A percentile compares a stretch with the other conserved stretches of the same genome.
phyloP scores from a whole-genome alignment of 1,140 invertebrate genomes.

The Drosophila santomea region DNA sequence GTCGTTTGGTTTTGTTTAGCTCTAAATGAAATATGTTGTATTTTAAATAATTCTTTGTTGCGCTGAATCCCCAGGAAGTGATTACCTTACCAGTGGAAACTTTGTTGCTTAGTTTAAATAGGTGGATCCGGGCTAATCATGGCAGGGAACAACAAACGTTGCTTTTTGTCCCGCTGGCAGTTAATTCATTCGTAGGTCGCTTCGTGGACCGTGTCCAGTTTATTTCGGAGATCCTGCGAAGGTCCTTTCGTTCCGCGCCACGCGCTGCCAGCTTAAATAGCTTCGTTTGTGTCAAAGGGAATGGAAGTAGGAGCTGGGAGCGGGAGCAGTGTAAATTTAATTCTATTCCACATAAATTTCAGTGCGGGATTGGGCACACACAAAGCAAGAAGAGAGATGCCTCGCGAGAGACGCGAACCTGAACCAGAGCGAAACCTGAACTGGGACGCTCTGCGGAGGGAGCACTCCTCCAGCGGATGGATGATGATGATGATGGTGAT shows the following conservation, averaged over 20 bases:
- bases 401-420: slow-evolving; percentile 1
- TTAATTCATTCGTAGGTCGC: neutral
- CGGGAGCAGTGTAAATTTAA: slow-evolving; percentile 63
- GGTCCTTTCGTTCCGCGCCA: slow-evolving; percentile 21
- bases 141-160: neutral
- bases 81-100: neutral
- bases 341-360: slow-evolving; percentile 71
- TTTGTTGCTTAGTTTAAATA: neutral
- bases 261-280: slow-evolving; percentile 49
- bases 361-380: slow-evolving; percentile 22
- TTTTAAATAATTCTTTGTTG: too few species aligned
- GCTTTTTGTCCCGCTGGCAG: neutral
- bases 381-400: neutral
- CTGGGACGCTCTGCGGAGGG: slow-evolving; percentile 15
- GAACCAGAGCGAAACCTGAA: slow-evolving; percentile 20
- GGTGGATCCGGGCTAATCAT: slow-evolving; percentile 1
- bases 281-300: slow-evolving; percentile 47
- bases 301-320: neutral
- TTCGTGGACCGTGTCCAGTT: slow-evolving; percentile 1
- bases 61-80: too few species aligned
- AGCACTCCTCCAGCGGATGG: slow-evolving; percentile 19
- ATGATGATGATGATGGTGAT: slow-evolving; percentile 24
- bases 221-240: neutral
- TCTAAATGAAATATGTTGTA: too few species aligned
- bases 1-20: too few species aligned